Conservation (phyloP, 2,888 invertebrate species). For the Bugula neritina region DNA sequence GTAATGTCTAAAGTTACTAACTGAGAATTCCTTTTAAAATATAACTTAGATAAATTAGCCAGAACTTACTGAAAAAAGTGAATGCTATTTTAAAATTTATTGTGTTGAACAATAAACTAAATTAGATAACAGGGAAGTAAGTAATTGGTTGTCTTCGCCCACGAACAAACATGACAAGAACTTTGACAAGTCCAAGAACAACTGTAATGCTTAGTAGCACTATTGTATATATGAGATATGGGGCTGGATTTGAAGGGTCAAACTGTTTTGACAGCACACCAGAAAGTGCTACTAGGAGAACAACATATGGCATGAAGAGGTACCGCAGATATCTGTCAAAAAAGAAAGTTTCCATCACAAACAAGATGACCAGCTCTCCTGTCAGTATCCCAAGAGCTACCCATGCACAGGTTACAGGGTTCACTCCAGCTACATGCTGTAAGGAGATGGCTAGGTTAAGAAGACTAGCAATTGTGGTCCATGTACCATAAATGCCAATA, state of each 20-base stretch:
- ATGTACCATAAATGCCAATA: constrained; percentile 44
- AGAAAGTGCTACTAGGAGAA: constrained; percentile 39
- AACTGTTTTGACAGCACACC: constrained; percentile 41
- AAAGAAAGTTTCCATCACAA: constrained; percentile 40
- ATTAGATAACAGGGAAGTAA: background rate
- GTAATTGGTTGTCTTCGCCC: constrained; percentile 27
- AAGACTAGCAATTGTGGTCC: constrained; percentile 44
- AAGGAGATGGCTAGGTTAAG: constrained; percentile 44
- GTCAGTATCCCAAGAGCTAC: constrained; percentile 38
- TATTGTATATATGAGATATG: constrained; percentile 38
- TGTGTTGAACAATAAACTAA: no score
- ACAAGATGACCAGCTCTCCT: constrained; percentile 37
- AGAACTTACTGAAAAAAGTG: no score
- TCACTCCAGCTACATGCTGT: constrained; percentile 33
- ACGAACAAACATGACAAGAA: constrained; percentile 29
- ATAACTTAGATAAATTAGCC: no score
- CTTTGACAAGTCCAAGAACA: constrained; percentile 29
- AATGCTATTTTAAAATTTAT: no score
- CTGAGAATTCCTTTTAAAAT: no score
- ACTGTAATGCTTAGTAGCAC: constrained; percentile 34
- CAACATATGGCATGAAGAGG: constrained; percentile 45
- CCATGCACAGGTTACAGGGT: constrained; percentile 35
- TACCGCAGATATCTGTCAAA: constrained; percentile 44
- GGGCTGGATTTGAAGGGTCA: constrained; percentile 30
- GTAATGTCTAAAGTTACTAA: no score